phyloP scores from a whole-genome alignment of 2,888 invertebrate genomes.

The Rhorus exstirpatorius region DNA sequence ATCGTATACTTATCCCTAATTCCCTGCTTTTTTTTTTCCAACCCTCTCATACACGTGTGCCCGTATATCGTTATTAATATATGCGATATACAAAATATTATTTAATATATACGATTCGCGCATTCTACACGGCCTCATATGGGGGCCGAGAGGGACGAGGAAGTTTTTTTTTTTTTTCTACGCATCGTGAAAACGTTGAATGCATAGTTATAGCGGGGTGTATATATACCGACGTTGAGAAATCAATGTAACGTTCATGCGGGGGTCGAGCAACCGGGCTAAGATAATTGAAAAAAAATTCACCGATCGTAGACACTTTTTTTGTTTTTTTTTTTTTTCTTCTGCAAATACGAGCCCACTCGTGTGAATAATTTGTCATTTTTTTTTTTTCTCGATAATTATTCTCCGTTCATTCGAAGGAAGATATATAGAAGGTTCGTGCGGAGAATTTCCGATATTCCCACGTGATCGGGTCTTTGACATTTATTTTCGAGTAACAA shows the following conservation, averaged over 20 bases:
- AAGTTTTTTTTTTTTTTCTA: constrained; percentile 3
- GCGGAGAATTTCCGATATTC: no score
- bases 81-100: constrained; percentile 75
- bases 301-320: no score
- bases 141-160: constrained; percentile 25
- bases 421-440: no score
- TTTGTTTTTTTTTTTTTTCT: no score
- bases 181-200: constrained; percentile 18
- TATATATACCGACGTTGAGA: constrained; percentile 13
- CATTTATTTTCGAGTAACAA: not conserved
- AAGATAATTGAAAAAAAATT: not conserved
- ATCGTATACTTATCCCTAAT: constrained; percentile 85
- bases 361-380: not conserved
- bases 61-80: constrained; percentile 83
- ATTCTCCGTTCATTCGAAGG: no score
- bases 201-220: constrained; percentile 10
- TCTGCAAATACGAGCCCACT: no score
- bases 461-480: no score
- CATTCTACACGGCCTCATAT: constrained; percentile 26
- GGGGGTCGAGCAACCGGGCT: no score
- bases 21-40: constrained; percentile 79
- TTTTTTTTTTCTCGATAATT: not conserved
- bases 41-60: constrained; percentile 76
- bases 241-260: constrained; percentile 43
- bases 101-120: constrained; percentile 61